Conservation (phyloP, 2,797 vertebrate genomes). For the Toxotes lorentzi region DNA sequence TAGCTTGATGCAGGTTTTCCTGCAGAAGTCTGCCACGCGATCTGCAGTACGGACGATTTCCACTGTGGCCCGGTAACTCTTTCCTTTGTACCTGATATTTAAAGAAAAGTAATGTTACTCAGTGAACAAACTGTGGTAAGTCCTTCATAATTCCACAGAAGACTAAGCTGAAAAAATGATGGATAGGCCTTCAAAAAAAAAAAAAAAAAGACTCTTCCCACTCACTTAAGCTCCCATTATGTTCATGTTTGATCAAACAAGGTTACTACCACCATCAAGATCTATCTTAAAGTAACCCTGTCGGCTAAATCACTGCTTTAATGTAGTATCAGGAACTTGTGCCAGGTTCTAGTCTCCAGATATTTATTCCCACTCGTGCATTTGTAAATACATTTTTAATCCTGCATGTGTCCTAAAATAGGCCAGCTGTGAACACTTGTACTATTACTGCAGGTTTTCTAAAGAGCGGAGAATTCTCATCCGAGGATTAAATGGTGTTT, state of each 20-base stretch:
- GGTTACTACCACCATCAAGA: neutral
- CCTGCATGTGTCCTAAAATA: constrained; percentile 27
- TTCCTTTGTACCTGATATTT: constrained; percentile 94
- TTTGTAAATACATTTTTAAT: constrained; percentile 45
- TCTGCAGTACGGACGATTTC: constrained; percentile 97
- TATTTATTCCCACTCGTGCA: constrained; percentile 33
- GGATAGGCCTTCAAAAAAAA: too few relatives aligned
- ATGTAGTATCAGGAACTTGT: constrained; percentile 14
- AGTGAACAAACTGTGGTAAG: neutral
- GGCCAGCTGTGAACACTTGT: constrained; percentile 56
- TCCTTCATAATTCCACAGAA: neutral
- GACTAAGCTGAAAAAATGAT: neutral
- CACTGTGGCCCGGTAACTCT: constrained; percentile 97
- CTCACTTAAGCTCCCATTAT: neutral
- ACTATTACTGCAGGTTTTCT: constrained; percentile 48
- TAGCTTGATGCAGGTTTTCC: constrained; percentile 96
- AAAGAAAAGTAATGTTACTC: constrained; percentile 27
- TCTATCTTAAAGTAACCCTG: constrained; percentile 11
- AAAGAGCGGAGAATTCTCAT: constrained; percentile 28
- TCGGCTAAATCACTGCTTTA: constrained; percentile 6
- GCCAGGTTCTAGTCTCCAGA: constrained; percentile 4
- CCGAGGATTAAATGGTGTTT: constrained; percentile 52
- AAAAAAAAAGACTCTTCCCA: neutral
- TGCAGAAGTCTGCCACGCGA: constrained; percentile 96
- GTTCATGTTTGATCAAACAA: constrained; percentile 10